Base-by-base conservation (phyloP, 2,113 vertebrate genomes). In the Chlamydotis undulata region DNA sequence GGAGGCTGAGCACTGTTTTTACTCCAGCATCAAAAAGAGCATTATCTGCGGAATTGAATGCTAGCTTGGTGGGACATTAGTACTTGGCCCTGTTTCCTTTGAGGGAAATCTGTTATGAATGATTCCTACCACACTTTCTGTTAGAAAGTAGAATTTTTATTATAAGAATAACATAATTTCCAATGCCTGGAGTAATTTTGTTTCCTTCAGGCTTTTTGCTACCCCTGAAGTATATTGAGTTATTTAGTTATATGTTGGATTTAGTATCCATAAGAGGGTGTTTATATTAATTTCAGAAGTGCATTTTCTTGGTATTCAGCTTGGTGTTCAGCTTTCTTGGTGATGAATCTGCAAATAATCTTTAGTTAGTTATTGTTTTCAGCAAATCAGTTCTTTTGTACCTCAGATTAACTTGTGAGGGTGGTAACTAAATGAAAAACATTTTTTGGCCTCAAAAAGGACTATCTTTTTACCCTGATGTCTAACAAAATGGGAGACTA, bases 251-350 rank as follows among this genome's bases (percentile, higher is more conserved):
- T 31, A 39, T 50, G 16, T 56, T 80, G 75, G 70, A 39, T 87
- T 94, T 60, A 52, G 76, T 43, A 89, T 67, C 41, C 10, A 1
- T 52, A 90, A 74, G 73, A 93, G 26, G 10, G 5, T 43, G 75
- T 92, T 96, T 78, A 70, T 96, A 94, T 96, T 95, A 59, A 57
- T 91, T 92, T 91, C 59, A 93, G 73, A 94, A 95, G 89, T 89
- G 22, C 70, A n/a, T 52, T 94, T 92, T 50, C 82, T 91, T 91
- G 47, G 19, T 94, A 75, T 83, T 53, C 79, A 59, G 22, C 56
- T 87, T 37, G 52, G 52, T 95, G 87, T 69, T 50, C 74, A 55
- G 21, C 37, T 93, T 49, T 68, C 73, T 83, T 53, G 43, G 63
- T 73, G 47, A 91, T 81, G 50, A 92, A 71, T 29, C 61, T 83